Conservation (phyloP, 2,113 vertebrate genomes). For the Apodemus sylvaticus region DNA sequence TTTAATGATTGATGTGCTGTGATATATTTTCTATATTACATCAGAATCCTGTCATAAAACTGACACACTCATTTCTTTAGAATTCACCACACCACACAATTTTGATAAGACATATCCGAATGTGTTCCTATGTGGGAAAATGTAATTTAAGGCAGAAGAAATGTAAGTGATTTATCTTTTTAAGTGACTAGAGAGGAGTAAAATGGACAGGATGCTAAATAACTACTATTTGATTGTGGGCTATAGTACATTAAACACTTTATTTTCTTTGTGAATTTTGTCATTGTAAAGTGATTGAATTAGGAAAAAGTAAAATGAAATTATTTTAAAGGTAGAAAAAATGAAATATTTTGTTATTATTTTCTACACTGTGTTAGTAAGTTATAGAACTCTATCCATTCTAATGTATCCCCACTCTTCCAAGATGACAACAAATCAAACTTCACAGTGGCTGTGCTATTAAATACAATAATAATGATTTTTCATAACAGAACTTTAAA, state of each 20-base stretch:
- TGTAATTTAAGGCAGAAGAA: background rate
- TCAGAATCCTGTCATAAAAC: background rate
- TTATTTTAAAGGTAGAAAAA: background rate
- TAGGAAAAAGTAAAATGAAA: background rate
- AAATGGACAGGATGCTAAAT: background rate
- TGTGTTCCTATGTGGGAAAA: background rate
- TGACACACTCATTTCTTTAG: background rate
- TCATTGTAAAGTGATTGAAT: background rate
- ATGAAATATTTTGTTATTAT: background rate
- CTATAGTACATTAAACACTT: background rate
- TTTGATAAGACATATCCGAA: background rate
- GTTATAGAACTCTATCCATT: background rate
- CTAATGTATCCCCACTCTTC: background rate
- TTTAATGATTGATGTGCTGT: background rate
- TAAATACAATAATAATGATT: slow-evolving; percentile 20
- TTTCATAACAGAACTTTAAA: slow-evolving; percentile 36
- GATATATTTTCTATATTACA: background rate
- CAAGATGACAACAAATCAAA: background rate
- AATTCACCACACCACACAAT: background rate
- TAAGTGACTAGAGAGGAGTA: background rate
- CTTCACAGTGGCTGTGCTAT: background rate
- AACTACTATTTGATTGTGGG: background rate
- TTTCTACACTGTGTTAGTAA: background rate
- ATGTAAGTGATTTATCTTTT: background rate
- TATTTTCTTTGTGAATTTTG: background rate